These are phyloP conservation scores for Drosophila seguyi DNA, from an alignment of 1,140 invertebrate genomes.

Conservation along the genomic window DNA sequence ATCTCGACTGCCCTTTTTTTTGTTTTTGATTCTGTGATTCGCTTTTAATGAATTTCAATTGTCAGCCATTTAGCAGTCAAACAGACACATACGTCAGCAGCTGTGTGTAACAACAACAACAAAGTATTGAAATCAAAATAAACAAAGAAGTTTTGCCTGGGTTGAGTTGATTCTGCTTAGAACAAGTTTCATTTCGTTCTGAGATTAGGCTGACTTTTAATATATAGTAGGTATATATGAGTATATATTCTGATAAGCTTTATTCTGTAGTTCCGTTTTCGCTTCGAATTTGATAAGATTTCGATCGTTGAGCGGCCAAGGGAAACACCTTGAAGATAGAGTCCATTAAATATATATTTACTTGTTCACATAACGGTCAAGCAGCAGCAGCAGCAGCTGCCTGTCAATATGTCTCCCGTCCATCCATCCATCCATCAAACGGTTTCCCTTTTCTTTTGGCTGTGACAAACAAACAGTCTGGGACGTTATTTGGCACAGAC, in stretches of 20 bases:
- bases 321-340: slow-evolving; percentile 34
- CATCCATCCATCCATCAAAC: slow-evolving; percentile 28
- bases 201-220: slow-evolving; percentile 23
- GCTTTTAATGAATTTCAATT: slow-evolving; percentile 61
- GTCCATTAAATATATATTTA: slow-evolving; percentile 12
- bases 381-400: slow-evolving; percentile 23
- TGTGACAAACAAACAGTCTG: slow-evolving; percentile 37
- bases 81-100: slow-evolving; percentile 38
- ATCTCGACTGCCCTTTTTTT: slow-evolving; percentile 6
- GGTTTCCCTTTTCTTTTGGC: slow-evolving; percentile 35
- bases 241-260: slow-evolving; percentile 16
- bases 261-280: slow-evolving; percentile 33
- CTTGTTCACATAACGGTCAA: slow-evolving; percentile 8
- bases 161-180: slow-evolving; percentile 36
- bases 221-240: neutral
- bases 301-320: slow-evolving; percentile 13
- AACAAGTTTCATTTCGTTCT: slow-evolving; percentile 30
- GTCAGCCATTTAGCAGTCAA: slow-evolving; percentile 45
- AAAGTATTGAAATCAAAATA: slow-evolving; percentile 43
- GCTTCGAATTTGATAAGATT: slow-evolving; percentile 8
- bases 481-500: slow-evolving; percentile 21
- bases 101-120: slow-evolving; percentile 19
- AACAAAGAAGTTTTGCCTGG: slow-evolving; percentile 28
- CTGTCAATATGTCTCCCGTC: slow-evolving; percentile 22
- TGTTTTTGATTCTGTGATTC: slow-evolving; percentile 24